Evolutionary conservation across 35 echinoderm and acorn worm species (phyloP).

Genomic region (Ophiothrix spiculata): DNA sequence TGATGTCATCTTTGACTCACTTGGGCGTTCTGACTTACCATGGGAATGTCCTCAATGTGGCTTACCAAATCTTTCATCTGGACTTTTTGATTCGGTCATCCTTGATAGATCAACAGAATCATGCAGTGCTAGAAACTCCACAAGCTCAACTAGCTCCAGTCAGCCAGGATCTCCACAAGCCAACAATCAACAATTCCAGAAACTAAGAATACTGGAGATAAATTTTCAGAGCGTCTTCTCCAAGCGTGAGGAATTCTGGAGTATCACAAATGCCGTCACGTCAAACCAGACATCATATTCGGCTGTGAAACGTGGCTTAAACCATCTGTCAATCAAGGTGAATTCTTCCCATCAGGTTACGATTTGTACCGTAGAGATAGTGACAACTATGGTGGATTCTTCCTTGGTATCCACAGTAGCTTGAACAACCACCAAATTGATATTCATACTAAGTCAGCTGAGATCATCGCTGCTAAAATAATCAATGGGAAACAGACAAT

Average conservation of each 20-base stretch:
- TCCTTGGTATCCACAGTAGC: constrained; percentile 21
- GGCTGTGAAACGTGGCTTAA: too few species aligned
- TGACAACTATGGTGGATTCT: constrained; percentile 30
- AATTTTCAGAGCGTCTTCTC: too few species aligned
- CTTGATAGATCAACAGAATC: too few species aligned
- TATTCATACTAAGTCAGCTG: background rate
- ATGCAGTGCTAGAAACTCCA: too few species aligned
- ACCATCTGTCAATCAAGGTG: background rate
- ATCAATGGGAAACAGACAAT: constrained; percentile 17
- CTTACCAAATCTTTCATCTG: background rate
- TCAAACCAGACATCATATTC: too few species aligned
- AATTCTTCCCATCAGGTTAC: constrained; percentile 27
- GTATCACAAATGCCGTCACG: too few species aligned
- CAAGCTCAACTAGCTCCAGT: too few species aligned
- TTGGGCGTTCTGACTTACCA: background rate
- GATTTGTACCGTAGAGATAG: constrained; percentile 23
- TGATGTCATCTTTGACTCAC: background rate
- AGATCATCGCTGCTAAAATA: constrained; percentile 27
- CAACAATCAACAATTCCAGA: too few species aligned
- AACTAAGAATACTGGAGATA: too few species aligned
- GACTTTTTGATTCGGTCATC: too few species aligned
- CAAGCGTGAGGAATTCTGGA: too few species aligned
- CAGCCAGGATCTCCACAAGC: too few species aligned
- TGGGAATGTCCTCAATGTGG: background rate
- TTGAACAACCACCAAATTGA: background rate